Base-by-base conservation (phyloP, 2,888 invertebrate species). In the Phytoseiulus persimilis region DNA sequence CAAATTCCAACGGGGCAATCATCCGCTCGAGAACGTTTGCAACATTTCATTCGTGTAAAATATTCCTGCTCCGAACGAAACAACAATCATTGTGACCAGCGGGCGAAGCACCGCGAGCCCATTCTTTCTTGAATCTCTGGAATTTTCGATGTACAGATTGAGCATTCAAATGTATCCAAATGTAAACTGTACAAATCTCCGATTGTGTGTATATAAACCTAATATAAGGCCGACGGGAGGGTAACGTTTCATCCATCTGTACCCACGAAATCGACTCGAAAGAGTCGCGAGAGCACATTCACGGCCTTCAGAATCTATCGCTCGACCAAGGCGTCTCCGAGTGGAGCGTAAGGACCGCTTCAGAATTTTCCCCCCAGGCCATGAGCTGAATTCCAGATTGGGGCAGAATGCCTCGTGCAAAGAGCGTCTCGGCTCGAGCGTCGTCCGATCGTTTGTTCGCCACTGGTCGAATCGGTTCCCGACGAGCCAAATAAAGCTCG, bases 31-130 rank as follows among this genome's bases (percentile, higher is more conserved):
- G n/a, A 87, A 87, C 87, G 45, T 45, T 33, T 87, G 87, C 87
- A 87, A 87, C 87, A 87, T 87, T 32, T 87, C 87, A 87, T 87
- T 87, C 33, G 87, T 87, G 32, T 87, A n/a, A 87, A 87, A 23
- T 87, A n/a, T 33, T 6, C 33, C 32, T 28, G 23, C 32, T 32
- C 32, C 6, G 28, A n/a, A 87, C 45, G 28, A 84, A 84, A 5
- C 6, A 84, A 87, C n/a, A 11, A 87, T 87, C 45, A 87, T 65
- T 65, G 65, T 65, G 65, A 23, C 65, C 5, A 65, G 65, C 65
- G 5, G 18, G 18, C 11, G 65, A 3, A 28, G 65, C 65, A 65
- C 1, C 65, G 18, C 65, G 28, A 2, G 18, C 5, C 65, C 5
- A 11, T 11, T 11, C 65, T 65, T 28, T 65, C 28, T 23, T 65